A percentile compares a stretch with the other conserved stretches of the same genome.
Conservation (phyloP, 1,140 invertebrate genomes). For the Drosophila arawakana region DNA sequence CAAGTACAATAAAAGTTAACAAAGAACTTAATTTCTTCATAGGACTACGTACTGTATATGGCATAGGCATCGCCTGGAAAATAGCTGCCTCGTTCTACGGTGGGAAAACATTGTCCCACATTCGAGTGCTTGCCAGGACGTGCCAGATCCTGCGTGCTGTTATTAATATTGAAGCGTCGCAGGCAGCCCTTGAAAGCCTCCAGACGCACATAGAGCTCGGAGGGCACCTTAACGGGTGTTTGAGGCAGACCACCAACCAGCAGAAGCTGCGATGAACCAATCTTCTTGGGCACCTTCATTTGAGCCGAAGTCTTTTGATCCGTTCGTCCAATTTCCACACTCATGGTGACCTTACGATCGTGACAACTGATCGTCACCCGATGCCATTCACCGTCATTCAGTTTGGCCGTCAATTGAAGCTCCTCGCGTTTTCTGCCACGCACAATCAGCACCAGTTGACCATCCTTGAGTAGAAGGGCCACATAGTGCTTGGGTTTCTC, state of each 20-base stretch:
- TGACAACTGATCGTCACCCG: slow-evolving; percentile 88
- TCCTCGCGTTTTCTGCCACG: slow-evolving; percentile 88
- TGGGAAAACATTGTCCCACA: slow-evolving; percentile 94
- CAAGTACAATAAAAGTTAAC: background rate
- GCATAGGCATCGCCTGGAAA: slow-evolving; percentile 94
- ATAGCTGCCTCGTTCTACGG: slow-evolving; percentile 93
- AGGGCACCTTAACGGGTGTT: slow-evolving; percentile 84
- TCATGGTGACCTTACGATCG: slow-evolving; percentile 88
- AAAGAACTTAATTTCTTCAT: no score
- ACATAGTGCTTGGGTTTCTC: slow-evolving; percentile 90
- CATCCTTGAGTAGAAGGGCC: slow-evolving; percentile 89
- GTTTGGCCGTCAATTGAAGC: slow-evolving; percentile 86
- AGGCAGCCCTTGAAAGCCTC: slow-evolving; percentile 94
- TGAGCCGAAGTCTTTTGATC: slow-evolving; percentile 85
- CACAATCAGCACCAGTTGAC: slow-evolving; percentile 89
- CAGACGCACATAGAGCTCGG: slow-evolving; percentile 86
- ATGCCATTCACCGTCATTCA: slow-evolving; percentile 95
- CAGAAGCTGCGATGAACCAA: slow-evolving; percentile 89
- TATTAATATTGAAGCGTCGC: slow-evolving; percentile 90
- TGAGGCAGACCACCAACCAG: slow-evolving; percentile 92
- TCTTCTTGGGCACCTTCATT: slow-evolving; percentile 88
- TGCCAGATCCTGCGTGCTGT: slow-evolving; percentile 90
- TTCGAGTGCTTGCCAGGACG: slow-evolving; percentile 88
- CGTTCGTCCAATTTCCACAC: slow-evolving; percentile 88
- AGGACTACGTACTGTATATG: slow-evolving; percentile 89